These are phyloP conservation scores for Eurytoma adleriae DNA, from an alignment of 2,888 invertebrate genomes.

Conservation along the genomic window DNA sequence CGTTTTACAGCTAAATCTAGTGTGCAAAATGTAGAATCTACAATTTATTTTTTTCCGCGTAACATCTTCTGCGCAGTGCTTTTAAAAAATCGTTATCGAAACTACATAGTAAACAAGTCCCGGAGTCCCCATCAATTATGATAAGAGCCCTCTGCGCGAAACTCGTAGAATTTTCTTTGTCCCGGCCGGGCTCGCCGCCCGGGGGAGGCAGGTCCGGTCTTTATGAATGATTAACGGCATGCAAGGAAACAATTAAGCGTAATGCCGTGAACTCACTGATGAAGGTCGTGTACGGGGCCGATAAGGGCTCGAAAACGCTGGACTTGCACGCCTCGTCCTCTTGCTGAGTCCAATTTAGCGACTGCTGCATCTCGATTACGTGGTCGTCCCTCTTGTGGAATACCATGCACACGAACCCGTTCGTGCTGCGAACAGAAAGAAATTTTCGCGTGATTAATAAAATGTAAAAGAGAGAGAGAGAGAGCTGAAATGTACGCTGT, in stretches of 20 bases:
- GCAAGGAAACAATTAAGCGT: conserved; percentile 40
- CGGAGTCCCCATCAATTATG: neutral
- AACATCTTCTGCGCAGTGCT: neutral
- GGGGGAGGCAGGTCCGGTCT: neutral
- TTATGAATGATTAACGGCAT: conserved; percentile 19
- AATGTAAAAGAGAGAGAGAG: neutral
- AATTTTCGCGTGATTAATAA: conserved; percentile 8
- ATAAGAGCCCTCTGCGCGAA: neutral
- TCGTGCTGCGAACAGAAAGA: conserved; percentile 80
- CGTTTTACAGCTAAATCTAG: no score
- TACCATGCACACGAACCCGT: conserved; percentile 86
- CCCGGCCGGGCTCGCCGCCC: neutral
- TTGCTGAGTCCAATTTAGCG: conserved; percentile 74
- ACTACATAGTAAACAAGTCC: neutral
- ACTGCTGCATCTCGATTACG: conserved; percentile 85
- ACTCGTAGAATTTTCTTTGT: neutral
- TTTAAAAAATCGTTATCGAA: neutral
- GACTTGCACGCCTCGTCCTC: conserved; percentile 83
- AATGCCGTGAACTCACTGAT: conserved; percentile 78
- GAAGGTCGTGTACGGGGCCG: conserved; percentile 81
- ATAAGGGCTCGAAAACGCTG: conserved; percentile 76
- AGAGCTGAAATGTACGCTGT: neutral
- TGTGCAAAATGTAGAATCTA: no score
- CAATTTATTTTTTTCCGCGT: no score
- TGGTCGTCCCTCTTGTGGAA: conserved; percentile 83